A percentile compares a stretch with the other conserved stretches of the same genome.
Conservation (phyloP, 2,797 vertebrate genomes). For the Chaetodon trifasciatus region DNA sequence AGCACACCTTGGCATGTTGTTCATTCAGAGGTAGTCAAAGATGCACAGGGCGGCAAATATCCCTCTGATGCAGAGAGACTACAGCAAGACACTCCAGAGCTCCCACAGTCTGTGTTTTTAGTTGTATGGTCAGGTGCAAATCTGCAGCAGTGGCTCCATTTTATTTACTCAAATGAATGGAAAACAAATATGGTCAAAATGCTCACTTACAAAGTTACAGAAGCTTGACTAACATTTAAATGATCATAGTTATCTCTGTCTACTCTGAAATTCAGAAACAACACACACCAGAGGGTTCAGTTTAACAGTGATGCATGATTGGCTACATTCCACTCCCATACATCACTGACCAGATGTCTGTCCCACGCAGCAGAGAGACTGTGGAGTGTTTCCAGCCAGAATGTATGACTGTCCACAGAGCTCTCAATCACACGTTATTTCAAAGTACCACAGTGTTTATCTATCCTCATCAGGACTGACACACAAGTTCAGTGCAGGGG, state of each 20-base stretch:
- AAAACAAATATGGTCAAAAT: no score
- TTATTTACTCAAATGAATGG: background rate
- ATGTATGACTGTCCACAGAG: constrained; percentile 28
- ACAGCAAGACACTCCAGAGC: background rate
- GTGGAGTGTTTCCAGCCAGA: constrained; percentile 41
- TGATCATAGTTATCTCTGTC: constrained; percentile 3
- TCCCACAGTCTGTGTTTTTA: background rate
- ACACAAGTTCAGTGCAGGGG: constrained; percentile 24
- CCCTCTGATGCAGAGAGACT: no score
- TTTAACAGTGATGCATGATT: constrained; percentile 40
- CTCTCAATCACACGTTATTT: constrained; percentile 25
- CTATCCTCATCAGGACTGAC: constrained; percentile 47
- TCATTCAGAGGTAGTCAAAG: background rate
- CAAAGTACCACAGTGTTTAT: constrained; percentile 32
- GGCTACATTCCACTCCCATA: constrained; percentile 40
- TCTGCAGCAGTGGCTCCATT: background rate
- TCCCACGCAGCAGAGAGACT: constrained; percentile 56
- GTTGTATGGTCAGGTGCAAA: background rate
- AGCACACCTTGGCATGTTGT: background rate
- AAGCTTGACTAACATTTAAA: background rate
- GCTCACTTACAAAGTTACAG: background rate
- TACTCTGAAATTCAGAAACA: constrained; percentile 1
- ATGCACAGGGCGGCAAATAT: background rate
- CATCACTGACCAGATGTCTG: constrained; percentile 67
- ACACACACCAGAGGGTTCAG: constrained; percentile 32